A percentile compares a stretch with the other conserved stretches of the same genome.
Evolutionary conservation across 2,113 vertebrate species (phyloP).

Genomic region (Melanotaenia duboulayi): DNA sequence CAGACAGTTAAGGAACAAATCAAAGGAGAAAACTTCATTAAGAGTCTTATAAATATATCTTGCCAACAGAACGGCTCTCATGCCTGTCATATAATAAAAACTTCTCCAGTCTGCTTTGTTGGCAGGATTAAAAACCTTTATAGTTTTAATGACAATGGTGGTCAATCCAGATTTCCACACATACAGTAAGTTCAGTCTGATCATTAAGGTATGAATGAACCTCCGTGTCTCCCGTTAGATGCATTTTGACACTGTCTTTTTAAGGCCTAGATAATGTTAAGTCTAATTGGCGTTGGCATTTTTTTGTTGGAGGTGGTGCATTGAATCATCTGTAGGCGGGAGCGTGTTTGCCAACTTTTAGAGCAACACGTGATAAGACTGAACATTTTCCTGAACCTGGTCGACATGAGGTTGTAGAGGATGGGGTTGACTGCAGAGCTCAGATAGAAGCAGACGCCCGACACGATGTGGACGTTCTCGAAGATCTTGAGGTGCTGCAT

Average conservation of each 20-base stretch:
- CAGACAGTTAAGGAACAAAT: not conserved
- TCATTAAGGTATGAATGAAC: not conserved
- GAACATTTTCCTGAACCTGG: slow-evolving; percentile 91
- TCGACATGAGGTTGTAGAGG: slow-evolving; percentile 96
- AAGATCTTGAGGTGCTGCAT: slow-evolving; percentile 78
- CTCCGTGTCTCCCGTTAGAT: not conserved
- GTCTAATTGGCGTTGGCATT: not conserved
- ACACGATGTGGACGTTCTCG: slow-evolving; percentile 86
- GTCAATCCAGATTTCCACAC: not conserved
- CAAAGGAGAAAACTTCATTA: not conserved
- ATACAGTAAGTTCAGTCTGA: not conserved
- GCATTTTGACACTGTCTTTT: not conserved
- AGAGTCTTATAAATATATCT: not conserved
- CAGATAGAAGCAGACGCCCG: slow-evolving; percentile 91
- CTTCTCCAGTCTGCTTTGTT: not conserved
- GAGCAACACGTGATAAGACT: slow-evolving; percentile 80
- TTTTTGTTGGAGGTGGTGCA: slow-evolving; percentile 78
- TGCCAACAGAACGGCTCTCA: not conserved
- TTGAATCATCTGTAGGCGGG: slow-evolving; percentile 74
- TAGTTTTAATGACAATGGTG: not conserved
- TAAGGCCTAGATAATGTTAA: not conserved
- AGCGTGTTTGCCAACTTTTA: accelerated
- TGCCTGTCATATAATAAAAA: not conserved
- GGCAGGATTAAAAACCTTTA: not conserved
- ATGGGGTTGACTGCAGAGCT: slow-evolving; percentile 90